Base-by-base conservation (phyloP, 2,113 vertebrate species). In the Engystomops pustulosus region DNA sequence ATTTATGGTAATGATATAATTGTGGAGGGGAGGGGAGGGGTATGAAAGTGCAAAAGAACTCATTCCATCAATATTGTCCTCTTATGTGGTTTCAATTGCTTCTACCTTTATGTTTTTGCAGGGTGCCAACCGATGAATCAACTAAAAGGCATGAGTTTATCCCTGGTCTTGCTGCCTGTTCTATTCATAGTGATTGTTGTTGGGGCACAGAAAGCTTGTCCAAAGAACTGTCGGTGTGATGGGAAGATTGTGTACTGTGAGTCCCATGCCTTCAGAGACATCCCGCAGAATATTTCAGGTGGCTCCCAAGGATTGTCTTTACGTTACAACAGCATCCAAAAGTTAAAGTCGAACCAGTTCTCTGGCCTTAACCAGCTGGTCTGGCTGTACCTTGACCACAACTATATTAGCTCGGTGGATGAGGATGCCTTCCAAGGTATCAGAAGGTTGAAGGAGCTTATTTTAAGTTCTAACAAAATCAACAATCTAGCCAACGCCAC, bases 221-320 rank as follows among this genome's bases (percentile, higher is more conserved):
- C 96, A 83, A 95, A 87, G 90, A 98, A 91, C 92, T 99, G 98
- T 91, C 93, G 97, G 89, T 99, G 98, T 44, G 98, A 99, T 83
- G 98, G 97, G 87, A 99, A 99, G 93, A 99, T 99, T 81, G 96
- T 99, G 62, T 99, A 99, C 93, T 99, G 98, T 27, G 98, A 99
- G 87, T 99, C 98, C 67, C 97, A 95, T 10, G 97, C 97, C 1
- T 97, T 99, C 84, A 92, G 94, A 60, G 96, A 97, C 81, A 95
- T 99, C 90, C 98, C 98, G 8, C 94, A 91, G 88, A 99, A 99
- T 62, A 96, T 99, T 87, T 99, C 98, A 2, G 93, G 93, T 2
- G 95, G 96, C 86, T 97, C 96, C 4, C 98, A 98, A 89, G 98
- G 98, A 87, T 93, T 99, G 82, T 99, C 97, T 0, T 90, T 99